A percentile compares a stretch with the other conserved stretches of the same genome.
phyloP scores from a whole-genome alignment of 2,888 invertebrate genomes.

The Phyto melanocephala region DNA sequence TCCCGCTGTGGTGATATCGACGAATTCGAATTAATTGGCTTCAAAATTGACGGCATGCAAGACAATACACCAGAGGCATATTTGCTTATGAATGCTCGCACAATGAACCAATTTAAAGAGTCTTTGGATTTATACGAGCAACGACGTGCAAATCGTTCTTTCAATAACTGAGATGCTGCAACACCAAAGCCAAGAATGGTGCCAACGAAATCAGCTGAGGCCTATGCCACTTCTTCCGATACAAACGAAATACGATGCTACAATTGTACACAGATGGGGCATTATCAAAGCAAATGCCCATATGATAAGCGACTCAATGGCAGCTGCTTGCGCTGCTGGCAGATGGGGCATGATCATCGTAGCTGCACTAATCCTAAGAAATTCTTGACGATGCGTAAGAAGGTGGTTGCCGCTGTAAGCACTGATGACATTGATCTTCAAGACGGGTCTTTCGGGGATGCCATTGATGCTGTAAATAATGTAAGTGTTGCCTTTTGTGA shows the following conservation, averaged over 20 bases:
- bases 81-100: constrained; percentile 43
- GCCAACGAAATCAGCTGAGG: background rate
- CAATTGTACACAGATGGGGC: constrained; percentile 23
- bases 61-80: constrained; percentile 46
- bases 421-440: background rate
- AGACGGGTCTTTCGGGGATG: background rate
- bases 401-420: background rate
- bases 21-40: constrained; percentile 23
- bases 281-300: constrained; percentile 48
- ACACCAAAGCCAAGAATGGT: background rate
- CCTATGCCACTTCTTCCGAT: background rate
- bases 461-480: constrained; percentile 32
- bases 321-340: constrained; percentile 50
- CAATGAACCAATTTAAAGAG: constrained; percentile 50
- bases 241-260: constrained; percentile 6
- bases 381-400: background rate
- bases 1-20: constrained; percentile 35
- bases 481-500: constrained; percentile 51
- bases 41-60: constrained; percentile 33
- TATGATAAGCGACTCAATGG: constrained; percentile 31
- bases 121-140: constrained; percentile 48
- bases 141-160: constrained; percentile 20
- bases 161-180: background rate
- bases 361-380: constrained; percentile 50
- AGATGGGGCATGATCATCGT: constrained; percentile 41